A percentile compares a stretch with the other conserved stretches of the same genome.
Conservation (phyloP, 1,140 invertebrate genomes). For the Pachyrhynchus sulphureomaculatus region DNA sequence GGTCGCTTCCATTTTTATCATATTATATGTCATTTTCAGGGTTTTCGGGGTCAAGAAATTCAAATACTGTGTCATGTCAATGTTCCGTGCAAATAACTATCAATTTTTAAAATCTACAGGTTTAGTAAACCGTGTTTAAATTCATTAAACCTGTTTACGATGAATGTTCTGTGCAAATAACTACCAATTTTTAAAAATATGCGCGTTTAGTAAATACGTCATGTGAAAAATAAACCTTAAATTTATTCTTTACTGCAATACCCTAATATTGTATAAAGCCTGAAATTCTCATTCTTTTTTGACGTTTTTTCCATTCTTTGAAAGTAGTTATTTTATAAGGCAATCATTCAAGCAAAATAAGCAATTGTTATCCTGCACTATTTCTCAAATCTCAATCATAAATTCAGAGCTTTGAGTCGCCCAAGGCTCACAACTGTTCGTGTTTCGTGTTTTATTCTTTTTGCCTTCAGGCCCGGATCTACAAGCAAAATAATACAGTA, state of each 20-base stretch:
- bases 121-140: too few species aligned
- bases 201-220: too few species aligned
- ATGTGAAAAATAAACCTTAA: slow-evolving; percentile 15
- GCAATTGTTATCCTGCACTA: slow-evolving; percentile 32
- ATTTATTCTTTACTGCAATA: slow-evolving; percentile 14
- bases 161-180: too few species aligned
- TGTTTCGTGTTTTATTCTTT: slow-evolving; percentile 11
- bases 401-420: slow-evolving; percentile 28
- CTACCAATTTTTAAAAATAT: too few species aligned
- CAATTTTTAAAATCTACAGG: too few species aligned
- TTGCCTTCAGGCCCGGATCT: slow-evolving; percentile 7
- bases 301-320: slow-evolving; percentile 21
- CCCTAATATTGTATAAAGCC: slow-evolving; percentile 20
- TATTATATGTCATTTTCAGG: too few species aligned
- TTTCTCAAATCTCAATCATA: slow-evolving; percentile 33
- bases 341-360: slow-evolving; percentile 33
- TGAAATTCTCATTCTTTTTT: slow-evolving; percentile 17
- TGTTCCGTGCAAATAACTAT: too few species aligned
- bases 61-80: too few species aligned
- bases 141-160: too few species aligned
- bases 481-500: too few species aligned
- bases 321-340: slow-evolving; percentile 29
- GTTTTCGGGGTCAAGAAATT: too few species aligned
- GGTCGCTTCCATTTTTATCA: too few species aligned
- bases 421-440: slow-evolving; percentile 15